Percentiles rank a stretch among this genome's conserved stretches.
Evolutionary conservation across 2,113 vertebrate genomes (phyloP).

Genomic region (Silurus asotus): DNA sequence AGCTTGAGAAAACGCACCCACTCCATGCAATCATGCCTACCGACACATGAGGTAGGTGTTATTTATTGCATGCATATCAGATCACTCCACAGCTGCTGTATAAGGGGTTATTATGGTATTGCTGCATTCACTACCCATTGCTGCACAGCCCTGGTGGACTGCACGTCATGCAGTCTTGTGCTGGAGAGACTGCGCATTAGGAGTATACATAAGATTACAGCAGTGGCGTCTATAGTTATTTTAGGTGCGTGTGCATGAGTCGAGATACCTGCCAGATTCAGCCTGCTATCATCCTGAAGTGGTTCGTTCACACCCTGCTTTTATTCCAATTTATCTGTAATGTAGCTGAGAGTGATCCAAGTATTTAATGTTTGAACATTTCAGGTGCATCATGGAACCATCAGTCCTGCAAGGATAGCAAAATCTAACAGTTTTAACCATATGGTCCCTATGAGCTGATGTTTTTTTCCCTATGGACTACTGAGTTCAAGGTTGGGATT

Average conservation of each 20-base stretch:
- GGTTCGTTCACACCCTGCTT: neutral
- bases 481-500: neutral
- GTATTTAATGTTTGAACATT: neutral
- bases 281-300: neutral
- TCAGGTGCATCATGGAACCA: neutral
- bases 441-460: neutral
- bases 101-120: neutral
- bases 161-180: neutral
- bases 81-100: neutral
- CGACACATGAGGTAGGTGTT: conserved; percentile 19
- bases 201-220: neutral
- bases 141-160: neutral
- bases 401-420: neutral
- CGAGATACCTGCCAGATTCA: neutral
- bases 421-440: neutral
- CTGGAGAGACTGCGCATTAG: neutral
- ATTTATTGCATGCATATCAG: neutral
- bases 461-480: neutral
- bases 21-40: neutral
- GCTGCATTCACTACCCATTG: neutral
- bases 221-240: neutral
- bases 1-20: neutral
- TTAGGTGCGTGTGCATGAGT: neutral
- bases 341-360: neutral
- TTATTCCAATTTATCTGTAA: neutral